Evolutionary conservation across 2,797 vertebrate species (phyloP).

Genomic region (Garrulus glandarius): DNA sequence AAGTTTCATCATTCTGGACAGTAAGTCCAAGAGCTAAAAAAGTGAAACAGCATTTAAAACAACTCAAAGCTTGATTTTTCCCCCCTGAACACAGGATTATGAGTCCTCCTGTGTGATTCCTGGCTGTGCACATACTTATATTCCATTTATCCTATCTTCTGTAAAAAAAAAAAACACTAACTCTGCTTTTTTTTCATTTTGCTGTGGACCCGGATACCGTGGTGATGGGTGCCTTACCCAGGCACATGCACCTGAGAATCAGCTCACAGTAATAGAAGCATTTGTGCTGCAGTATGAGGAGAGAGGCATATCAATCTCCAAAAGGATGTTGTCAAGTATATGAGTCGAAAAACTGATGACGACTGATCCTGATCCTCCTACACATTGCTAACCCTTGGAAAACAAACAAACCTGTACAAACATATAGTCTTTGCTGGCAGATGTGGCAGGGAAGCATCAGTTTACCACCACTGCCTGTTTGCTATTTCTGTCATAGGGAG

Average conservation of each 20-base stretch:
- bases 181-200: neutral
- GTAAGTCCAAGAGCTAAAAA: neutral
- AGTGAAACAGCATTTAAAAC: neutral
- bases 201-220: neutral
- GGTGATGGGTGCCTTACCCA: neutral
- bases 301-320: neutral
- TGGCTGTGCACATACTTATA: neutral
- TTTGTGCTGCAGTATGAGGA: neutral
- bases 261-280: neutral
- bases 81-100: neutral
- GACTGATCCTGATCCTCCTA: neutral
- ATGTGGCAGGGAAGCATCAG: neutral
- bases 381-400: neutral
- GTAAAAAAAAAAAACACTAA: neutral
- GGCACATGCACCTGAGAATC: neutral
- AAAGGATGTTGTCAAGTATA: neutral
- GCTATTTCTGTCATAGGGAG: neutral
- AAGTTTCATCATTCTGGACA: neutral
- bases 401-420: constrained; percentile 22
- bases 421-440: neutral
- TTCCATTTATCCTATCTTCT: neutral
- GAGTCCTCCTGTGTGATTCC: neutral
- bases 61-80: neutral
- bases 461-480: neutral
- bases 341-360: neutral